Evolutionary conservation across 2,888 invertebrate genomes (phyloP).

Genomic region (Parascotia fuliginaria): DNA sequence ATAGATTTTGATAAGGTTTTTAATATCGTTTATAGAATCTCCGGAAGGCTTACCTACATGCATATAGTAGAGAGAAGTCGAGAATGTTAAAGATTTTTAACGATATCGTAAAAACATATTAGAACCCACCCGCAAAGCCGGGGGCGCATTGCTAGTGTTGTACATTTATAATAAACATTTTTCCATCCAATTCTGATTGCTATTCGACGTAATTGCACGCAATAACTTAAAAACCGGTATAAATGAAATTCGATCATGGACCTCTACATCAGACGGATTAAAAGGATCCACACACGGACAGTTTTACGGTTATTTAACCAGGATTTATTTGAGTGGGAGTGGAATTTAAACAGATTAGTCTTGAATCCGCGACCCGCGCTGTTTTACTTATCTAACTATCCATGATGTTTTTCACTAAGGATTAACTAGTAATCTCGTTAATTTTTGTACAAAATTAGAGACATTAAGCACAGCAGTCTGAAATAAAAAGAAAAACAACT

Average conservation of each 20-base stretch:
- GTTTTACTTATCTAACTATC: constrained; percentile 54
- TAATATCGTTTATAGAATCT: too few species aligned
- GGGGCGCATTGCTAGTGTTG: too few species aligned
- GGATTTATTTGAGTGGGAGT: constrained; percentile 70
- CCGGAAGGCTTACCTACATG: too few species aligned
- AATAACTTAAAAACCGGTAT: constrained; percentile 25
- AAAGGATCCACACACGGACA: constrained; percentile 60
- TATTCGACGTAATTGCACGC: constrained; percentile 14
- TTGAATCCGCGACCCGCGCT: constrained; percentile 48
- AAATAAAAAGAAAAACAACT: constrained; percentile 24
- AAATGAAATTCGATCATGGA: constrained; percentile 54
- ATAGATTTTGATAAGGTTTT: too few species aligned
- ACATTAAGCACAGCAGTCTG: constrained; percentile 2
- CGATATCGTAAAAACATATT: too few species aligned
- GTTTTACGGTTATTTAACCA: constrained; percentile 73
- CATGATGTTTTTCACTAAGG: constrained; percentile 37
- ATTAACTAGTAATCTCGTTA: constrained; percentile 39
- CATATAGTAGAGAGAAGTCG: too few species aligned
- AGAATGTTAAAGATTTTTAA: too few species aligned
- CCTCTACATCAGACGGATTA: constrained; percentile 67
- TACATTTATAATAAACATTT: too few species aligned
- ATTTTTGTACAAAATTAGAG: constrained; percentile 25
- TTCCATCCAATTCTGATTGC: constrained; percentile 2
- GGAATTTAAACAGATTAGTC: constrained; percentile 70
- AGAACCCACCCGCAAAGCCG: too few species aligned